Evolutionary conservation across 2,888 invertebrate species (phyloP).

Genomic region (Diadromus collaris): DNA sequence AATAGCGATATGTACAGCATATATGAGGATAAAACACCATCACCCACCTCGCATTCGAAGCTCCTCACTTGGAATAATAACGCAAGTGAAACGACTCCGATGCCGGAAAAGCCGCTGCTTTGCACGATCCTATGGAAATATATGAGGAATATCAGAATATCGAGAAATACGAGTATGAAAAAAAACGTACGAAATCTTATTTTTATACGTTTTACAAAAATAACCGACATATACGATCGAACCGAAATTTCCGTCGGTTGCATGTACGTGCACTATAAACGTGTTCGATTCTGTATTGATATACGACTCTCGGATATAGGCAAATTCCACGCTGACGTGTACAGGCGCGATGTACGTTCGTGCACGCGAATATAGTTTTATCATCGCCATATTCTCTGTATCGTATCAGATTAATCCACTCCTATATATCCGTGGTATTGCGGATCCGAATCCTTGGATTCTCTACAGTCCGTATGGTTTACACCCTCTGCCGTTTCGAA

Average conservation of each 20-base stretch:
- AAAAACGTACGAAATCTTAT: not conserved
- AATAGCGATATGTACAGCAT: slow-evolving; percentile 4
- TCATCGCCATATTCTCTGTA: slow-evolving; percentile 40
- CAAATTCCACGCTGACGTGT: slow-evolving; percentile 25
- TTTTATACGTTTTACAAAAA: not conserved
- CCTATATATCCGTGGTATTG: slow-evolving; percentile 48
- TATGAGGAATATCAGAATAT: not conserved
- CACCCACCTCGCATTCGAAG: slow-evolving; percentile 8
- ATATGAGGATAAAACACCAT: not conserved
- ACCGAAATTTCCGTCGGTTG: slow-evolving; percentile 1
- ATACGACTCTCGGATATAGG: slow-evolving; percentile 40
- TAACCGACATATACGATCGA: not conserved
- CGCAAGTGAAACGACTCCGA: not conserved
- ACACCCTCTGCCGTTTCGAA: slow-evolving; percentile 31
- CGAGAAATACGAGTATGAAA: not conserved
- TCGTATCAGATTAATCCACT: slow-evolving; percentile 56
- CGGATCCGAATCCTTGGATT: slow-evolving; percentile 48
- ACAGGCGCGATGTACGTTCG: slow-evolving; percentile 27
- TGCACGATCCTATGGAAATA: slow-evolving; percentile 2
- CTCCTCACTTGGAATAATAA: slow-evolving; percentile 9
- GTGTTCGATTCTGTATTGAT: slow-evolving; percentile 14
- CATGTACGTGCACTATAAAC: slow-evolving; percentile 7
- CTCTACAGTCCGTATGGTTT: slow-evolving; percentile 20
- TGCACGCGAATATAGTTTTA: slow-evolving; percentile 43
- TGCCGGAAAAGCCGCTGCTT: not conserved